A percentile compares a stretch with the other conserved stretches of the same genome.
These are phyloP conservation scores for Heliconius aoede DNA, from an alignment of 2,888 invertebrate genomes.

Conservation along the genomic window DNA sequence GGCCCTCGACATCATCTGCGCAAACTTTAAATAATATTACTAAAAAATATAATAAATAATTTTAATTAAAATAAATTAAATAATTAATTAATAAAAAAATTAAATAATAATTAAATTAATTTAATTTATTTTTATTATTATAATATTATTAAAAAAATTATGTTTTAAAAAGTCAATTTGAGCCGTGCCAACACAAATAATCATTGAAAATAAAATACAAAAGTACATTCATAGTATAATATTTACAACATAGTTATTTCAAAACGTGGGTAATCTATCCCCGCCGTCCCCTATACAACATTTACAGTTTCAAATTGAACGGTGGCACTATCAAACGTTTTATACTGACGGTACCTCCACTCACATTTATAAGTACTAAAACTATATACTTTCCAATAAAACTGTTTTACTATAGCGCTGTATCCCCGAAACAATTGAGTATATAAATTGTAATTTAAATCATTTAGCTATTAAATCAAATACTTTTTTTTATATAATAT, in stretches of 20 bases:
- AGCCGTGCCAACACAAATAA: too few relatives aligned
- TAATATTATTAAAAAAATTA: too few relatives aligned
- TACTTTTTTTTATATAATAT: too few relatives aligned
- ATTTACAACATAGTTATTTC: too few relatives aligned
- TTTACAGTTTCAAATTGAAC: background rate
- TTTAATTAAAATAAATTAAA: too few relatives aligned
- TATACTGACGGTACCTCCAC: background rate
- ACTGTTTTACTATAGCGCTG: slow-evolving; percentile 16
- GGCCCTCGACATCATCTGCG: background rate
- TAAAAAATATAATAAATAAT: too few relatives aligned
- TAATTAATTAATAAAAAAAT: too few relatives aligned
- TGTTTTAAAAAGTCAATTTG: too few relatives aligned
- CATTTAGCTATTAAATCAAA: slow-evolving; percentile 8
- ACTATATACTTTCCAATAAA: slow-evolving; percentile 24
- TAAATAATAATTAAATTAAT: too few relatives aligned
- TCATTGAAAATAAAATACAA: background rate
- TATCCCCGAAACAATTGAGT: background rate
- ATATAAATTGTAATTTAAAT: slow-evolving; percentile 15
- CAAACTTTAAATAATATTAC: too few relatives aligned
- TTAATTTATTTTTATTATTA: too few relatives aligned
- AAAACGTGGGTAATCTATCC: too few relatives aligned
- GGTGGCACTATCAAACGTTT: background rate
- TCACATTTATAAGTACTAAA: slow-evolving; percentile 17
- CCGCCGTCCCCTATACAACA: background rate
- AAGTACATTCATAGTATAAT: background rate